Conservation (phyloP, 1,140 invertebrate species). For the Rhyacophila brunnea region DNA sequence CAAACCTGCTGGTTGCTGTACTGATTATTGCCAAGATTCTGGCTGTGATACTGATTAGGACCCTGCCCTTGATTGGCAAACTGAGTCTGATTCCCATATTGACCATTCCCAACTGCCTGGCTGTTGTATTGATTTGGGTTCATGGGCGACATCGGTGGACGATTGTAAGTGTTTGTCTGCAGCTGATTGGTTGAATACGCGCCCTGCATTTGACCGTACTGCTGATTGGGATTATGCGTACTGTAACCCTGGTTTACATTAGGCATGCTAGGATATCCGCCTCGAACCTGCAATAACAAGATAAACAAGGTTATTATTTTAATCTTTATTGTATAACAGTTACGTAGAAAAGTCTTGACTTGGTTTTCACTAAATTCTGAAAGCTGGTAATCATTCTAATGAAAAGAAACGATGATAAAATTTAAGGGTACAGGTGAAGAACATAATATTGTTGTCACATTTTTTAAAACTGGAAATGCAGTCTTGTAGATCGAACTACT, state of each 20-base stretch:
- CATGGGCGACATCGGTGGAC: not conserved
- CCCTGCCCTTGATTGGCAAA: too few species aligned
- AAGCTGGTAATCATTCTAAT: too few species aligned
- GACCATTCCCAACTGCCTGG: not conserved
- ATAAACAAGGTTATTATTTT: too few species aligned
- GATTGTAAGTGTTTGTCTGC: not conserved
- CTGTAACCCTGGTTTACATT: constrained; percentile 42
- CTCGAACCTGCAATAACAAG: constrained; percentile 24
- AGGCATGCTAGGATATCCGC: constrained; percentile 43
- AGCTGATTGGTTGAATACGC: not conserved
- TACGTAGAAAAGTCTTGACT: too few species aligned
- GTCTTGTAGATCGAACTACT: too few species aligned
- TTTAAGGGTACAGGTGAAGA: too few species aligned
- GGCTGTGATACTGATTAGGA: constrained; percentile 4
- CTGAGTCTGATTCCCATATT: too few species aligned
- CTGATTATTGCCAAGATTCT: not conserved
- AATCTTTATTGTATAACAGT: too few species aligned
- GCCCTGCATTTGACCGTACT: constrained; percentile 12
- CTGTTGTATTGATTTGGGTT: constrained; percentile 15
- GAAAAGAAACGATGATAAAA: too few species aligned
- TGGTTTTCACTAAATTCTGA: too few species aligned
- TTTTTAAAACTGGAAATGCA: too few species aligned
- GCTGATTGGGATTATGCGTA: constrained; percentile 8
- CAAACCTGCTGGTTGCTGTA: constrained; percentile 1
- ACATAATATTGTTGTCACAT: too few species aligned